A percentile compares a stretch with the other conserved stretches of the same genome.
phyloP scores from a whole-genome alignment of 2,888 invertebrate genomes.

The Xanthorhoe spadicearia region DNA sequence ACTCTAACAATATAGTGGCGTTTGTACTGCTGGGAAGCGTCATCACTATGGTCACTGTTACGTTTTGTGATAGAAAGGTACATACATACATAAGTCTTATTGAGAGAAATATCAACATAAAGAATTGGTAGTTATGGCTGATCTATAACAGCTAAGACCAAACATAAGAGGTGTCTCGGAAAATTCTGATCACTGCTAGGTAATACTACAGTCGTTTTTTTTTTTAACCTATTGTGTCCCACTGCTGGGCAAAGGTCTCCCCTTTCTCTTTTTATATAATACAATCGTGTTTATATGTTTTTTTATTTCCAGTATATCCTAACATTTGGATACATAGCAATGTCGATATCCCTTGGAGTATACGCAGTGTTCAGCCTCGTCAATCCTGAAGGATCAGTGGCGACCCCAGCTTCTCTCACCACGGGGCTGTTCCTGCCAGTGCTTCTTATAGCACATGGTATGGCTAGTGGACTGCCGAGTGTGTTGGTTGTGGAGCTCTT shows the following conservation, averaged over 20 bases:
- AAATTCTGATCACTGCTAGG: too few species aligned
- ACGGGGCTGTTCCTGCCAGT: constrained; percentile 59
- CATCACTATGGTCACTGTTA: constrained; percentile 56
- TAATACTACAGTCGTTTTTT: too few species aligned
- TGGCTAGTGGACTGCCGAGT: constrained; percentile 63
- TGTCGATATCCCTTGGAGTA: constrained; percentile 67
- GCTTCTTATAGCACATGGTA: constrained; percentile 65
- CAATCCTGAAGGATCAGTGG: constrained; percentile 56
- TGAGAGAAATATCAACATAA: too few species aligned
- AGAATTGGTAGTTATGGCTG: too few species aligned
- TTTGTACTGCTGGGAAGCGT: constrained; percentile 51
- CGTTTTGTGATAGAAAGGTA: constrained; percentile 66
- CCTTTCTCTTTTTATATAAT: too few species aligned
- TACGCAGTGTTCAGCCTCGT: constrained; percentile 70
- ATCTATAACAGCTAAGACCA: too few species aligned
- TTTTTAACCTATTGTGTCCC: too few species aligned
- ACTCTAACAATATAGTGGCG: constrained; percentile 54
- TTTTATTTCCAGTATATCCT: constrained; percentile 63
- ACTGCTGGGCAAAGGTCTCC: too few species aligned
- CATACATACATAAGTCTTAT: too few species aligned
- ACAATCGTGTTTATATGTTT: constrained; percentile 19
- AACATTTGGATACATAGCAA: constrained; percentile 59
- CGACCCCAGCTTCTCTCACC: constrained; percentile 52
- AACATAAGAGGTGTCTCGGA: too few species aligned
- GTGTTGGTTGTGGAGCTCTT: constrained; percentile 65